Evolutionary conservation across 2,888 invertebrate species (phyloP).

Genomic region (Eristalis arbustorum): DNA sequence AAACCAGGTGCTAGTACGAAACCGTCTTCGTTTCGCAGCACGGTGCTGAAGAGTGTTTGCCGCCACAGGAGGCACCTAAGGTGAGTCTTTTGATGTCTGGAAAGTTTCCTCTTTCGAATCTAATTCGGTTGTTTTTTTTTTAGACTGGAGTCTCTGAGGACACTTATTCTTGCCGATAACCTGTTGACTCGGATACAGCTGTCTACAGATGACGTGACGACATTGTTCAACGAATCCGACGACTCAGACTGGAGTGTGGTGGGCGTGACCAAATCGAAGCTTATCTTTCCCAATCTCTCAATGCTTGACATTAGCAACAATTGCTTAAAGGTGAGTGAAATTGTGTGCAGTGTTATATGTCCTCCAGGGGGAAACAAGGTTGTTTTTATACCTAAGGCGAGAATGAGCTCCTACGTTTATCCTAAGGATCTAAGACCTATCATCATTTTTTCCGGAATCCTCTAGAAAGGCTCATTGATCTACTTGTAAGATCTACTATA

Average conservation of each 20-base stretch:
- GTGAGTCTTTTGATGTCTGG: slow-evolving; percentile 75
- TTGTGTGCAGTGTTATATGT: no score
- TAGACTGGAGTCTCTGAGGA: slow-evolving; percentile 78
- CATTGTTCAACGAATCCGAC: slow-evolving; percentile 82
- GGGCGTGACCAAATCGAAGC: slow-evolving; percentile 83
- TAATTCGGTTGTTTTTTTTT: not conserved
- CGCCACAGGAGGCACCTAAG: slow-evolving; percentile 91
- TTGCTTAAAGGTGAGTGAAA: slow-evolving; percentile 82
- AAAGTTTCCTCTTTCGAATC: not conserved
- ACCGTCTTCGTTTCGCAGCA: slow-evolving; percentile 84
- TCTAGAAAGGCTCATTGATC: no score
- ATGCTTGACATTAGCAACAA: slow-evolving; percentile 98
- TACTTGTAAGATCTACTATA: no score
- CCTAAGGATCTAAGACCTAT: no score
- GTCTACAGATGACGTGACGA: slow-evolving; percentile 90
- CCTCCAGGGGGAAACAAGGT: no score
- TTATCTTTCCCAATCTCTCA: slow-evolving; percentile 95
- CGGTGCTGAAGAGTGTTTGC: slow-evolving; percentile 90
- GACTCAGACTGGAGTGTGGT: slow-evolving; percentile 84
- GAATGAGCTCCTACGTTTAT: no score
- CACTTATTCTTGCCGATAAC: slow-evolving; percentile 90
- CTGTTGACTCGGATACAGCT: slow-evolving; percentile 89
- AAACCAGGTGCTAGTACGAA: slow-evolving; percentile 73
- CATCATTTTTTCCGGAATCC: no score
- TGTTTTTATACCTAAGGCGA: no score